Base-by-base conservation (phyloP, 2,113 vertebrate genomes). In the Rhizomys pruinosus region DNA sequence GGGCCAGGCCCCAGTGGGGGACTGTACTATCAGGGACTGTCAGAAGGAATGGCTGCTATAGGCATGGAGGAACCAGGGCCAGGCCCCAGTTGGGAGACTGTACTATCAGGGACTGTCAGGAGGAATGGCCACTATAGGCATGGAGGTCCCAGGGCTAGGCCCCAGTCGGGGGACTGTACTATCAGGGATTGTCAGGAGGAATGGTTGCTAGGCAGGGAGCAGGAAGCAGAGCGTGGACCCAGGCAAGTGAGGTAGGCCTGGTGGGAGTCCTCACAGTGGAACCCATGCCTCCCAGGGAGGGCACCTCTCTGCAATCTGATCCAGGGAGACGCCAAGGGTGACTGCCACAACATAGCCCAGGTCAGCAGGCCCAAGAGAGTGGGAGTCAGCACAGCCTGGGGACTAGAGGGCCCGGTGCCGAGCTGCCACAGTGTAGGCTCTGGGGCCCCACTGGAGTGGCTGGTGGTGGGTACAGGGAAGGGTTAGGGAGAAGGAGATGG, bases 401-500 rank as follows among this genome's bases (percentile, higher is more conserved):
- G 19, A 57, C 3, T 12, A 13, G 15, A 23, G 52, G 32, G 11
- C 9, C 4, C 92, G n/a, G 2, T 0, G 23, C 5, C 20, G 71
- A 59, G 25, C 13, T 32, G 68, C 7, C 2, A 0, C 37, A 55
- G 42, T 7, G 32, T n/a, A 42, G 81, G 23, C 15, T 69, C 16
- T 11, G 34, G 10, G 47, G 39, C 25, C 15, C 11, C 19, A 7
- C 0, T 10, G 1, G 4, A 10, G 10, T 25, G 1, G 32, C 6
- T 23, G 55, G 42, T 34, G 42, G 11, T 19, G 7, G 16, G 15
- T 32, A 57, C 57, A 9, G 34, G 44, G 39, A 37, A 68, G 34
- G 42, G 25, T 0, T 0, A 0, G 17, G 61, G 29, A 3, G 9
- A 23, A 72, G 19, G 84, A 15, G 17, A 37, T 22, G 12, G 7